These are phyloP conservation scores for Megamerina dolium DNA, from an alignment of 2,888 invertebrate genomes.

Conservation along the genomic window DNA sequence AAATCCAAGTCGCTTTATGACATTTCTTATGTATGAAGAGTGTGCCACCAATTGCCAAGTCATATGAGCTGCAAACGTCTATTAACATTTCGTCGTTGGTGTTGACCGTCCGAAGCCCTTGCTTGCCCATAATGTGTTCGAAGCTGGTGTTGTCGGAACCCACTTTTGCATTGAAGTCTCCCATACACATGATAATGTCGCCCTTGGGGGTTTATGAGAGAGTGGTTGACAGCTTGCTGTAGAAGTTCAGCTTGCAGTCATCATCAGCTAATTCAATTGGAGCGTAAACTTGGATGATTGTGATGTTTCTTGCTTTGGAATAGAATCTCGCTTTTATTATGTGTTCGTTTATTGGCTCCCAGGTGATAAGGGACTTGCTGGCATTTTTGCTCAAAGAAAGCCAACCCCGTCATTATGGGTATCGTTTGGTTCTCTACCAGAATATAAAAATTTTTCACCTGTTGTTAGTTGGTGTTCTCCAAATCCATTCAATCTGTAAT, in stretches of 20 bases:
- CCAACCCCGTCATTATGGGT: too few relatives aligned
- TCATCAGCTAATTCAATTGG: constrained; percentile 2
- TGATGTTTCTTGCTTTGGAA: neutral
- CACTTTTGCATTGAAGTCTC: constrained; percentile 6
- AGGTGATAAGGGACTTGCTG: too few relatives aligned
- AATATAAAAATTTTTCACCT: too few relatives aligned
- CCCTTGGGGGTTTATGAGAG: neutral
- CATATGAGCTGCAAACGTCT: neutral
- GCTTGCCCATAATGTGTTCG: constrained; percentile 1
- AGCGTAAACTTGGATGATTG: constrained; percentile 1
- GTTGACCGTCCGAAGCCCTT: constrained; percentile 1
- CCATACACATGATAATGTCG: constrained; percentile 2
- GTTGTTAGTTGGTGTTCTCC: too few relatives aligned
- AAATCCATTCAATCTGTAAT: too few relatives aligned
- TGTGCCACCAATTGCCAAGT: neutral
- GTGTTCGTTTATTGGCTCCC: too few relatives aligned
- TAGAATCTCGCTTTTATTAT: neutral
- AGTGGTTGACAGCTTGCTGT: neutral
- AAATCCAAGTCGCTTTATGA: constrained; percentile 6
- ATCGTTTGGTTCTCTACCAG: too few relatives aligned
- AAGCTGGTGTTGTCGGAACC: neutral
- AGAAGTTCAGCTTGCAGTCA: constrained; percentile 1
- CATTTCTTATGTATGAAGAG: constrained; percentile 1
- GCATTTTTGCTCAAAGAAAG: too few relatives aligned
- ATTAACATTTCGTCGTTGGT: constrained; percentile 2